Evolutionary conservation across 2,797 vertebrate species (phyloP).

Genomic region (Carapus acus): DNA sequence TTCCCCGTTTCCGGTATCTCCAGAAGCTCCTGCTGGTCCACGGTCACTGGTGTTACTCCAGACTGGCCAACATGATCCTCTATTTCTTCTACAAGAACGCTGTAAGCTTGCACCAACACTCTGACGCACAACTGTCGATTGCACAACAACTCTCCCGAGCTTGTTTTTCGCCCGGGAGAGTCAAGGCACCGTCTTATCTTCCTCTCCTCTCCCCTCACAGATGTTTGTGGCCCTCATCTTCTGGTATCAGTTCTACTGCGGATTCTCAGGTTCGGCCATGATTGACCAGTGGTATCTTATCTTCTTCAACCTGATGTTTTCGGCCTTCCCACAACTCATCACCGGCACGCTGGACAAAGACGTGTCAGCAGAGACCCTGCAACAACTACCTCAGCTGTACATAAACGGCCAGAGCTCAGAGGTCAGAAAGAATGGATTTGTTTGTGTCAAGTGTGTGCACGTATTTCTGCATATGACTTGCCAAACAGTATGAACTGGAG

Average conservation of each 20-base stretch:
- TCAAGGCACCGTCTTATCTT: too few relatives aligned
- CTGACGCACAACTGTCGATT: too few relatives aligned
- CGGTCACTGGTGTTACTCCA: conserved; percentile 96
- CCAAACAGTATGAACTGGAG: neutral
- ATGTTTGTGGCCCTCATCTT: conserved; percentile 98
- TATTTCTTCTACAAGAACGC: conserved; percentile 99
- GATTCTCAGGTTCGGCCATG: conserved; percentile 95
- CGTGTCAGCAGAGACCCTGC: conserved; percentile 81
- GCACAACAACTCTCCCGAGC: too few relatives aligned
- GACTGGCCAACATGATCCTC: conserved; percentile 96
- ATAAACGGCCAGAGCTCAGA: conserved; percentile 89
- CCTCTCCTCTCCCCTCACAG: conserved; percentile 63
- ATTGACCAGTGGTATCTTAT: conserved; percentile 98
- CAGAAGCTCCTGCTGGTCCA: conserved; percentile 95
- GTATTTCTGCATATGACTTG: neutral
- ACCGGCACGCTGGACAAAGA: conserved; percentile 95
- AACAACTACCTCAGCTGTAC: conserved; percentile 88
- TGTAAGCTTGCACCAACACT: conserved; percentile 51
- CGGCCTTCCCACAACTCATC: conserved; percentile 94
- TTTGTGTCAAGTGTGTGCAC: neutral
- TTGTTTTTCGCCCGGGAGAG: too few relatives aligned
- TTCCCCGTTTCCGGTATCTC: conserved; percentile 89
- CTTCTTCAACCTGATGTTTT: conserved; percentile 98
- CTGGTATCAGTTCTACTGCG: conserved; percentile 99
- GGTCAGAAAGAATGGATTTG: conserved; percentile 62